Evolutionary conservation across 1,140 invertebrate genomes (phyloP).

Genomic region (Berghia stephanieae): DNA sequence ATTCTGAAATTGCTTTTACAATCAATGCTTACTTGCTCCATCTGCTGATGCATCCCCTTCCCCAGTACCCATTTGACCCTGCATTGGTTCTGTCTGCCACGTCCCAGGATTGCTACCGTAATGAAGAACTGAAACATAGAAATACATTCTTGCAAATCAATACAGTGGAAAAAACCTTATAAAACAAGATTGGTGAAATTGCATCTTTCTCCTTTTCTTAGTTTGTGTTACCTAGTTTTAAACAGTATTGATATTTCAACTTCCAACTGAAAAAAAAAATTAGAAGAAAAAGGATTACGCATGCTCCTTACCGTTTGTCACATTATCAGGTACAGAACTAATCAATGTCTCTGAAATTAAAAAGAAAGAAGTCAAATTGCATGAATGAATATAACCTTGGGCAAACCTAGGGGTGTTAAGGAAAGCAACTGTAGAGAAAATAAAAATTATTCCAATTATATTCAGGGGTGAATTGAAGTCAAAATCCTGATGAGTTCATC

Average conservation of each 20-base stretch:
- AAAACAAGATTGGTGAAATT: neutral
- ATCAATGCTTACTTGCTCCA: constrained; percentile 17
- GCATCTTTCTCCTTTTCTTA: no score
- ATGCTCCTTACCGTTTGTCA: constrained; percentile 1
- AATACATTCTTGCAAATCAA: no score
- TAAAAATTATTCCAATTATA: no score
- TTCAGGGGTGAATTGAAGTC: no score
- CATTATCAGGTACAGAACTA: constrained; percentile 1
- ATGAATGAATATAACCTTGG: no score
- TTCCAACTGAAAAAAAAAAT: neutral
- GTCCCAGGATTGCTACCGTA: constrained; percentile 26
- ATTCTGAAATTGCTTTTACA: no score
- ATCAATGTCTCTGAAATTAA: constrained; percentile 8
- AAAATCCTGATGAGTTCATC: no score
- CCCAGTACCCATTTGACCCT: constrained; percentile 28
- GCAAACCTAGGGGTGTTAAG: no score
- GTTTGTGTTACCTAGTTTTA: no score
- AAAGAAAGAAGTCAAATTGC: neutral
- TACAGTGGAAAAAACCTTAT: neutral
- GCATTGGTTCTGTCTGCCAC: constrained; percentile 29
- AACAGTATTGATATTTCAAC: neutral
- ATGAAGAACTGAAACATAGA: constrained; percentile 28
- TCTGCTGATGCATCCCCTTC: constrained; percentile 31
- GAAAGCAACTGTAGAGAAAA: no score
- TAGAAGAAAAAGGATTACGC: neutral